Base-by-base conservation (phyloP, 2,888 invertebrate species). In the Pristionchus maxplancki region DNA sequence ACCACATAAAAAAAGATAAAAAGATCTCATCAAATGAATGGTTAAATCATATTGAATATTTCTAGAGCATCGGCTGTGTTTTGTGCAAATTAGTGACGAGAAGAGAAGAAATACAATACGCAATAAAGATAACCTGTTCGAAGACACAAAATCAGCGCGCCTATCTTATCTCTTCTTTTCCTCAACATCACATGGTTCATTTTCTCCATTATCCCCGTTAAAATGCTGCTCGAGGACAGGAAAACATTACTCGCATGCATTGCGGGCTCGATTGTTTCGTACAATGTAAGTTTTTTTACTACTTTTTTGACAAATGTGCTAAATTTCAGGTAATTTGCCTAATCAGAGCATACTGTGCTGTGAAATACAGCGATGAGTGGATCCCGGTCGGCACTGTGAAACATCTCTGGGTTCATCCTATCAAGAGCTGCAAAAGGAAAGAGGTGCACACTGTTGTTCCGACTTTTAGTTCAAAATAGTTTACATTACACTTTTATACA, bases 371-470 rank as follows among this genome's bases (percentile, higher is more conserved):
- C 81, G 62, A 89, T 13, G 62, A 89, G 15, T 92, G 90, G 90
- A 83, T 92, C 15, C 92, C 92, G 8, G 89, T 92, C 58, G 92
- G 92, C 44, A 44, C 82, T 5, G 89, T 92, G 17, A 91, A 90
- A 64, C 86, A 89, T 40, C 90, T 92, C 1, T 89, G 89, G 83
- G 89, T 92, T 50, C 90, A 90, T 67, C 92, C 92, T 0, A 90
- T 90, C 48, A 92, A 92, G 44, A 91, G 91, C 0, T 90, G 90
- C 53, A 83, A 31, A 15, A 44, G 81, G 31, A 81, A 81, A n/a
- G 81, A 81, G 48, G 81, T 81, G n/a, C n/a, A n/a, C n/a, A n/a
- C n/a, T n/a, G n/a, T 20, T 17, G 24, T n/a, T 8, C 5, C 28
- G 4, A 6, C 40, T 13, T 28, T 8, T 31, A 44, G 20, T 8